Evolutionary conservation across 2,113 vertebrate genomes (phyloP), one percentile per base, ranked within the genome.

Genomic region (Sardina pilchardus): DNA sequence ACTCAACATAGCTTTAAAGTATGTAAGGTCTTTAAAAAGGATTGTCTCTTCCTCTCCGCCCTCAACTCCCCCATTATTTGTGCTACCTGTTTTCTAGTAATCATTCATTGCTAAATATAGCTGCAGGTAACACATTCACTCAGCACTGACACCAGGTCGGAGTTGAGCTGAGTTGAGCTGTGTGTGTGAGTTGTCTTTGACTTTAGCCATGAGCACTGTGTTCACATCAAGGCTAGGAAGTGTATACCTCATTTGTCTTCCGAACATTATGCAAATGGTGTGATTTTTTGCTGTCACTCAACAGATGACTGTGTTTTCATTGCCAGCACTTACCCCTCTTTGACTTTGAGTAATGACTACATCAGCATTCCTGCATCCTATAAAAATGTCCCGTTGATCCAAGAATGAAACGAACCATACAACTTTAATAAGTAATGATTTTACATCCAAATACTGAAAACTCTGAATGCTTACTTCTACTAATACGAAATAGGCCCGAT

Each of bases 261-360:
- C 39, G 30, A 30, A 36, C 30, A 78, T 78, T 78, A 78, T 34
- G 30, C 34, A 78, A 36, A 78, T 17, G 6, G 59, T n/a, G 21
- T n/a, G 59, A 78, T 36, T 34, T 36, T 75, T 3, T 34, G 1
- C 30, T 14, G 34, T 75, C 67, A 75, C 9, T 36, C 67, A 75
- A 34, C 30, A 78, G 34, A 78, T 78, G 71, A 78, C 30, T 78
- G 30, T 26, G 63, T 36, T 36, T 78, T 16, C 30, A 39, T 36
- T 78, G 71, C 14, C 30, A 78, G 71, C 71, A 78, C 14, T 63
- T 63, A 63, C 59, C 30, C n/a, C 26, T 78, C 4, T 78, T 36
- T 78, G 71, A 36, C 71, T 36, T 78, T 78, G 63, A 71, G 26
- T 71, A 71, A 78, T 78, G 71, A 78, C 34, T 36, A 36, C 24